Evolutionary conservation across 2,888 invertebrate species (phyloP), one percentile per base, ranked within the genome.

Genomic region (Drosophila neotestacea): DNA sequence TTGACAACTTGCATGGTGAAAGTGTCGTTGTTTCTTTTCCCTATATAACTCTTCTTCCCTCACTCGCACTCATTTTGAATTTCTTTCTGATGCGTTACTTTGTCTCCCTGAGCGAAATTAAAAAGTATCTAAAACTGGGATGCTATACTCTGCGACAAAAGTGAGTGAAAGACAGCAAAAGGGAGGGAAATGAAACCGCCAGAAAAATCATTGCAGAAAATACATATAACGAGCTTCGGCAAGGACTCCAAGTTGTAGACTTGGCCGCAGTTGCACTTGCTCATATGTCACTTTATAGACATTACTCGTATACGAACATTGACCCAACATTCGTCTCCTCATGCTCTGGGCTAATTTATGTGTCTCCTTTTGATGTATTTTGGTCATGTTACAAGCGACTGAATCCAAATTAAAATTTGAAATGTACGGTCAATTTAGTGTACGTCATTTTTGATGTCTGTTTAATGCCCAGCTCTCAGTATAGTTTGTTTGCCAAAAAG

Each of bases 381-480:
- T 44, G 56, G 50, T 51, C 55, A n/a, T 68, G 22, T 61, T 66
- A 69, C 75, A 62, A 55, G 42, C 71, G 79, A 73, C 74, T 85
- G 77, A 68, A 66, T 79, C 54, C 55, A 81, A 89, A 85, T 82
- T 87, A 81, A 89, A 87, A 76, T 62, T 79, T 70, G 60, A 74
- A 74, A 70, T 71, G 63, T 72, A 48, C 73, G 70, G 63, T 72
- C 72, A 88, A 87, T 87, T 85, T 75, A 70, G 44, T 66, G 46
- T 55, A 7, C 34, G 16, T 39, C 41, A 52, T 63, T 59, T 65
- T 63, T 65, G 48, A 65, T 68, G 46, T 47, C 48, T 32, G 16
- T 46, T 72, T 50, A 61, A 60, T 62, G 66, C 38, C 13, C 54
- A 41, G 38, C 47, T 48, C 6, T 16, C 10, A 9, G 27, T 11